These are phyloP conservation scores for Geopemphigus sp. DNA, from an alignment of 1,140 invertebrate genomes.

Conservation along the genomic window DNA sequence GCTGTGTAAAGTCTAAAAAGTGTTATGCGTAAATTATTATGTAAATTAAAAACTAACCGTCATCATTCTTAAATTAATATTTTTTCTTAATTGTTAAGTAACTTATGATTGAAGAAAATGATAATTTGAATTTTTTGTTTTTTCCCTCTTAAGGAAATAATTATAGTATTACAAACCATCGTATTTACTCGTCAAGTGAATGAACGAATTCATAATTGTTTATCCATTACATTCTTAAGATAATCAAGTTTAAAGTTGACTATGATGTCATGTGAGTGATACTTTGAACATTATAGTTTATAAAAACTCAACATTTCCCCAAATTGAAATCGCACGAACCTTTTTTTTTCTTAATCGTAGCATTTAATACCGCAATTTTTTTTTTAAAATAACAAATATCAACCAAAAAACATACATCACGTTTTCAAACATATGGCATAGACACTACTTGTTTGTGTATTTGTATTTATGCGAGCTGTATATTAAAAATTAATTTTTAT, in stretches of 20 bases:
- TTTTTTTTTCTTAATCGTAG: too few species aligned
- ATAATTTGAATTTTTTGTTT: not conserved
- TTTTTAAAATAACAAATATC: too few species aligned
- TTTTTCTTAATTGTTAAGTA: conserved; percentile 12
- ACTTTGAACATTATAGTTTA: not conserved
- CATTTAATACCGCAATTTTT: too few species aligned
- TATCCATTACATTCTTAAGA: not conserved
- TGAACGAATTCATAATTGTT: not conserved
- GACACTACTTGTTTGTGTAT: not conserved
- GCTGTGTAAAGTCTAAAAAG: not conserved
- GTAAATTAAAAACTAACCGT: not conserved
- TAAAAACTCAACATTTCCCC: not conserved
- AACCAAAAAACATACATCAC: too few species aligned
- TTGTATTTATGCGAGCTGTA: not conserved
- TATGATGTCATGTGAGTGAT: not conserved
- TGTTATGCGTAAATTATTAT: not conserved
- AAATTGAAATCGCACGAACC: too few species aligned
- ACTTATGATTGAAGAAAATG: not conserved
- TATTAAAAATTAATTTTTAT: not conserved
- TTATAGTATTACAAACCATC: not conserved
- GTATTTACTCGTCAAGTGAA: not conserved
- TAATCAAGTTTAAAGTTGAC: not conserved
- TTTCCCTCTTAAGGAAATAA: not conserved
- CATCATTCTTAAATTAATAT: conserved; percentile 1
- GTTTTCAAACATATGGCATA: too few species aligned